Evolutionary conservation across 1,140 invertebrate species (phyloP), one percentile per base, ranked within the genome.

Genomic region (Holotrichia oblita): DNA sequence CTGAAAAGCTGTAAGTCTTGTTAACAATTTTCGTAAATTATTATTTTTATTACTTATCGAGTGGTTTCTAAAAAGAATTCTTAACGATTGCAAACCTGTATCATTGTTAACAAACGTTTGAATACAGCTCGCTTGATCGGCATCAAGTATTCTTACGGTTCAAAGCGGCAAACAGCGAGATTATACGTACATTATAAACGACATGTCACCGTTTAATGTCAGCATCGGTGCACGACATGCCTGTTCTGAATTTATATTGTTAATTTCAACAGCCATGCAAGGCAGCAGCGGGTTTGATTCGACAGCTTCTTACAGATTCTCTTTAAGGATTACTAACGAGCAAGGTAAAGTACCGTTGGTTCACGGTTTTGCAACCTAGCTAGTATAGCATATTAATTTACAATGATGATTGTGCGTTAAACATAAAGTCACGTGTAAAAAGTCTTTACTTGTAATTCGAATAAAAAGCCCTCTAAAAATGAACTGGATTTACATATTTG

Each of bases 311-410:
- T 55, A 7, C 48, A 55, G 14, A 55, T 17, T 55, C 48, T 55
- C 48, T 55, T 55, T 55, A 55, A 55, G 48, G 48, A 55, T 55
- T 55, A n/a, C 48, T 55, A 55, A 17, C 48, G 48, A 55, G 14
- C 14, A 34, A 34, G 27, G 27, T 14, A 17, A 55, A 55, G 48
- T 55, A 55, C 48, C 48, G 48, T 55, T 55, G 27, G 27, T 34
- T 34, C 27, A 34, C 27, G 27, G 4, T 34, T 34, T 34, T 34
- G 27, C 27, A 34, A 34, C 27, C 27, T 34, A 34, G 27, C 27
- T 34, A 34, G 27, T 34, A 34, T 4, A 34, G 27, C 27, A 34
- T 34, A 34, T 34, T 34, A 34, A 34, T 34, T 34, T 34, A 34
- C 4, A 4, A 34, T 2, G 27, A 34, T 34, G 27, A 34, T 34